These are phyloP conservation scores for Heptranchias perlo DNA, from an alignment of 2,113 vertebrate species.

Conservation along the genomic window DNA sequence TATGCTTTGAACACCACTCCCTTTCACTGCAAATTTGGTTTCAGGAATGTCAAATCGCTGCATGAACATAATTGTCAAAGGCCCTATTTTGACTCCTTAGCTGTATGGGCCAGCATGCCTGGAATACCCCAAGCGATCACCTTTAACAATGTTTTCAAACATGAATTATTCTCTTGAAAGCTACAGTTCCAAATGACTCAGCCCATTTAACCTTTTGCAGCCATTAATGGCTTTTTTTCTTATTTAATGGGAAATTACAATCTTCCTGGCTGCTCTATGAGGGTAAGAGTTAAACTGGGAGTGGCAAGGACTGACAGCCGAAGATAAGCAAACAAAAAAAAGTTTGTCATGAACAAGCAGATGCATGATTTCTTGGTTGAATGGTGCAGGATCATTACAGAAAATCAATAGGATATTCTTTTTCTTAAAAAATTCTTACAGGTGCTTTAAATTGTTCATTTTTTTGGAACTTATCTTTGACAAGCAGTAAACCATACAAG, in stretches of 20 bases:
- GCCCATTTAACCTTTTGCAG: constrained; percentile 1
- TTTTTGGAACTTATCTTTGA: not conserved
- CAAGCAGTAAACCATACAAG: not conserved
- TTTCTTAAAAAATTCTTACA: not conserved
- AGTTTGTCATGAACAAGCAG: not conserved
- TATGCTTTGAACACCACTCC: constrained; percentile 5
- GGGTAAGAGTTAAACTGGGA: constrained; percentile 2
- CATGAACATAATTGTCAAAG: not conserved
- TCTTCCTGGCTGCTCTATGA: not conserved
- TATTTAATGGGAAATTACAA: not conserved
- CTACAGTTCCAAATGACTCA: not conserved
- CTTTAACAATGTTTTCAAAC: not conserved
- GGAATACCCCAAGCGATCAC: not conserved
- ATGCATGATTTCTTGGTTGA: not conserved
- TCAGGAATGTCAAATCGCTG: constrained; percentile 1
- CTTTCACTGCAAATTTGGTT: not conserved
- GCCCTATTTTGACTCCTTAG: not conserved
- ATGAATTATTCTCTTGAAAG: not conserved
- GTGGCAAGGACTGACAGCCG: not conserved
- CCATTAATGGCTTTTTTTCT: not conserved
- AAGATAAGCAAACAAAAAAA: not conserved
- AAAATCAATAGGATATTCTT: not conserved
- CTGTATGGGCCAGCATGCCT: not conserved
- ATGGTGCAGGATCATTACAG: not conserved
- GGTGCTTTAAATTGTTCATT: not conserved